phyloP scores from a whole-genome alignment of 2,888 invertebrate species.

The Halictus quadricinctus region DNA sequence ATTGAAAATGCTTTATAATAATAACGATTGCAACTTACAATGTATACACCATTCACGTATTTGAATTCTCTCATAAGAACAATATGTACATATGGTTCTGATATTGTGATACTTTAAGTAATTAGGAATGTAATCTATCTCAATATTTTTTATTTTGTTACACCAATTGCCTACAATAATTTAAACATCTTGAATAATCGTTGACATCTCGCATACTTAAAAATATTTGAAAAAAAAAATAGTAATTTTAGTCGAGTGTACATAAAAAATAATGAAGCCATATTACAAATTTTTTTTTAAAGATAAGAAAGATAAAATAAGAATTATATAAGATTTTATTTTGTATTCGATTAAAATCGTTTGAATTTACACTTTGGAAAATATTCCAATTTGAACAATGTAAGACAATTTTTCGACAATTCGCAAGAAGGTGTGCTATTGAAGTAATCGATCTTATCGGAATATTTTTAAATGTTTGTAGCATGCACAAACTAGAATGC shows the following conservation, averaged over 20 bases:
- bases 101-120: conserved; percentile 47
- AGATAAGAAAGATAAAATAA: neutral
- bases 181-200: conserved; percentile 31
- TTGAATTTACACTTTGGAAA: neutral
- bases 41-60: conserved; percentile 57
- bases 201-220: conserved; percentile 29
- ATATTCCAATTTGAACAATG: neutral
- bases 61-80: conserved; percentile 43
- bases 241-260: conserved; percentile 28
- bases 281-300: conserved; percentile 20
- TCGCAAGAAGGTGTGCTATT: neutral
- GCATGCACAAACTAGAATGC: conserved; percentile 5
- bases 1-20: conserved; percentile 69
- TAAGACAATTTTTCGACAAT: neutral
- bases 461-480: neutral
- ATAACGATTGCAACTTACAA: conserved; percentile 56
- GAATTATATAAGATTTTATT: conserved; percentile 14
- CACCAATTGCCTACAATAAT: conserved; percentile 41
- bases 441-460: neutral
- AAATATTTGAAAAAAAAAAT: conserved; percentile 21
- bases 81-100: conserved; percentile 42
- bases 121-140: conserved; percentile 28
- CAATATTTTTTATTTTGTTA: conserved; percentile 50
- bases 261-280: conserved; percentile 27
- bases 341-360: neutral